Base-by-base conservation (phyloP, 2,113 vertebrate species). In the Corvus cornix region DNA sequence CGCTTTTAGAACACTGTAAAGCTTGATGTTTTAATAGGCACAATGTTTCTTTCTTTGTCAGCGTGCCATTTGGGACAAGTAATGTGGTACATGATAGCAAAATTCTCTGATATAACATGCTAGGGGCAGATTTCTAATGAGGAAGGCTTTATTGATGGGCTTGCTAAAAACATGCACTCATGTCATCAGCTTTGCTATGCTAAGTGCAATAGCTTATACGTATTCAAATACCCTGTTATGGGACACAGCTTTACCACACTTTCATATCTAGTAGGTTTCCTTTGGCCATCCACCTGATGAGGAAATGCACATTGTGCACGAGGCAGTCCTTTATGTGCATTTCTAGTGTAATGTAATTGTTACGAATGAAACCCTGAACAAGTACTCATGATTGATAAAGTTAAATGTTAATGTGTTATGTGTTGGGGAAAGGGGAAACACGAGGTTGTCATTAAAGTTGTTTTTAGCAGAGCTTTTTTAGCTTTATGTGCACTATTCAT, bases 391-490 rank as follows among this genome's bases (percentile, higher is more conserved):
- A 46, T 37, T 80, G 39, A 74, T 63, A 59, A 24, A 69, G 48
- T 51, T 52, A 80, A 67, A 79, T 59, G 56, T 89, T 31, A 35
- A 6, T 22, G 28, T 31, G 23, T 62, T 85, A 8, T 7, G 20
- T 93, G 30, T 26, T 95, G 9, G 5, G 49, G 82, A 75, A 56
- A 43, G 74, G 53, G 67, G 26, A 67, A 94, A 62, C 78, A 74
- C 0, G 1, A 86, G 59, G 70, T 95, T 87, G 63, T 91, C 53
- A 41, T 94, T 94, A 88, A 91, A 90, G 16, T 39, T 4, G n/a
- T 90, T 90, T 96, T 90, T 84, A 80, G 75, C 76, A 86, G 67
- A 80, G 58, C 58, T 87, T n/a, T 28, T 62, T 28, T 22, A 69
- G 48, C 28, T 43, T 69, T 31, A 19, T 0, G 0, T 39, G 44